Evolutionary conservation across 2,888 invertebrate genomes (phyloP).

Genomic region (Beris chalybata): DNA sequence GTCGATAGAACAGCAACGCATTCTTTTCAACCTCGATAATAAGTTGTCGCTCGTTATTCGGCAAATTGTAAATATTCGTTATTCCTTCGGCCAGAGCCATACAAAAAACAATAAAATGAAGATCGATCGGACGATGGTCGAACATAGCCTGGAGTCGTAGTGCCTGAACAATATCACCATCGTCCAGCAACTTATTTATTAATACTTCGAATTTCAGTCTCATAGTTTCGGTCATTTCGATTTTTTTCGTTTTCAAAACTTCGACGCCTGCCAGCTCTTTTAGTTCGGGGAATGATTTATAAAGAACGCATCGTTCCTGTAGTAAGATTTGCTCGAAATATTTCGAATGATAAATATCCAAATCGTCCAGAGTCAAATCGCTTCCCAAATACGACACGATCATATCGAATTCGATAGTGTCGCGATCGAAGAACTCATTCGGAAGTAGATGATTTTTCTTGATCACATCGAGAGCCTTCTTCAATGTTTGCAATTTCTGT

Average conservation of each 20-base stretch:
- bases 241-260: constrained; percentile 46
- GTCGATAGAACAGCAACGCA: constrained; percentile 38
- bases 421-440: constrained; percentile 54
- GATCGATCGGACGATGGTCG: constrained; percentile 56
- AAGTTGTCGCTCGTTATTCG: constrained; percentile 65
- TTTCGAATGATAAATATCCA: constrained; percentile 52
- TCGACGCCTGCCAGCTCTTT: constrained; percentile 55
- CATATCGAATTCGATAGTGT: constrained; percentile 56
- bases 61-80: constrained; percentile 61
- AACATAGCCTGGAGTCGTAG: constrained; percentile 59
- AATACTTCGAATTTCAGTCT: constrained; percentile 52
- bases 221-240: constrained; percentile 47
- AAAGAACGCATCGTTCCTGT: constrained; percentile 52
- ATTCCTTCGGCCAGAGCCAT: constrained; percentile 65
- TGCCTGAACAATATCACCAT: constrained; percentile 62
- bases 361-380: constrained; percentile 40
- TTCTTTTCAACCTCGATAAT: constrained; percentile 55
- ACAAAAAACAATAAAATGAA: constrained; percentile 63
- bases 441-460: constrained; percentile 53
- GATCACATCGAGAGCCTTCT: constrained; percentile 51
- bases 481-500: constrained; percentile 59
- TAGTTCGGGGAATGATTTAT: constrained; percentile 54
- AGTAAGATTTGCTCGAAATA: constrained; percentile 54
- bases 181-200: constrained; percentile 59
- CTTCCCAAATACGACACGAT: constrained; percentile 50